Evolutionary conservation across 2,113 vertebrate genomes (phyloP).

Genomic region (Istiophorus platypterus): DNA sequence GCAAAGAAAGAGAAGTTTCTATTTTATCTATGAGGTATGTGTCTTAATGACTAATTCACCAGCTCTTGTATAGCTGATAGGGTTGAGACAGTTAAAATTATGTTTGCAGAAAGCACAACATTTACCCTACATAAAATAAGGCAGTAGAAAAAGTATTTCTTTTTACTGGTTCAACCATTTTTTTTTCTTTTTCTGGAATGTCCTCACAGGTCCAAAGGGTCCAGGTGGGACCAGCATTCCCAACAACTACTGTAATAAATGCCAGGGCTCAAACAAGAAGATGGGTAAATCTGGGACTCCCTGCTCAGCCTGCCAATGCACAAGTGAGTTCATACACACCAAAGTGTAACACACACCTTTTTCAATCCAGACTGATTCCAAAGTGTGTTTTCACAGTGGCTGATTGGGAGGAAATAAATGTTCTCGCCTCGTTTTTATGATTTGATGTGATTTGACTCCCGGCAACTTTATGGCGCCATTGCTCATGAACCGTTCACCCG

Average conservation of each 20-base stretch:
- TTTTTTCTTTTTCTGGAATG: background rate
- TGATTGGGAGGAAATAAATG: background rate
- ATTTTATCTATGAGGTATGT: background rate
- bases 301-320: slow-evolving; percentile 92
- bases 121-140: background rate
- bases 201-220: slow-evolving; percentile 91
- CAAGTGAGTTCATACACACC: slow-evolving; percentile 87
- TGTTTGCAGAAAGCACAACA: too few relatives aligned
- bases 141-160: background rate
- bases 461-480: background rate
- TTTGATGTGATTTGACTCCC: background rate
- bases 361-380: background rate
- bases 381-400: too few relatives aligned
- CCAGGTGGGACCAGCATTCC: slow-evolving; percentile 91
- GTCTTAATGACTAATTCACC: too few relatives aligned
- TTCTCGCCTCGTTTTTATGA: background rate
- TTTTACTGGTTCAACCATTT: background rate
- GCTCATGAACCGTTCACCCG: background rate
- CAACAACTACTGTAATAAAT: slow-evolving; percentile 98
- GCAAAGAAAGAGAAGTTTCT: background rate
- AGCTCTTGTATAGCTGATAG: too few relatives aligned
- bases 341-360: background rate
- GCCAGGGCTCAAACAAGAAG: slow-evolving; percentile 94
- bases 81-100: too few relatives aligned
- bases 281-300: slow-evolving; percentile 90